These are phyloP conservation scores for Solenopsis invicta DNA, from an alignment of 1,140 invertebrate species.

Conservation along the genomic window DNA sequence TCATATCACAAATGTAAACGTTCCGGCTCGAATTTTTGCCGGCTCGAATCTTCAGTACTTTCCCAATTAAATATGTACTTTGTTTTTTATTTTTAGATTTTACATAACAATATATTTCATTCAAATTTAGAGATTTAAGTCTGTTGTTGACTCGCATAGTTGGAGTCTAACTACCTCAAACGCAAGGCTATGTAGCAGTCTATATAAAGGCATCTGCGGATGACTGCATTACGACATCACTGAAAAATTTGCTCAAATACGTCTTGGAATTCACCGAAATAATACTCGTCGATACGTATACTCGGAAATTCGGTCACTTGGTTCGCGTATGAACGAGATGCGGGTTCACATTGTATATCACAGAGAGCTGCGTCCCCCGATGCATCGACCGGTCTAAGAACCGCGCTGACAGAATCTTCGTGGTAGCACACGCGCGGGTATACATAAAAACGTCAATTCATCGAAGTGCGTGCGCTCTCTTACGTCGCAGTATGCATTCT, in stretches of 20 bases:
- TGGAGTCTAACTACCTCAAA: background rate
- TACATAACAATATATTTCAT: no score
- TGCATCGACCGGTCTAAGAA: constrained; percentile 17
- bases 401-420: background rate
- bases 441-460: constrained; percentile 35
- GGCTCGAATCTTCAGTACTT: no score
- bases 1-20: no score
- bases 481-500: constrained; percentile 1
- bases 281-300: constrained; percentile 9
- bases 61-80: no score
- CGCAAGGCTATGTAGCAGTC: background rate
- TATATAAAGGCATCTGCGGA: background rate
- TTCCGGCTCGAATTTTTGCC: no score
- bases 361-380: constrained; percentile 13
- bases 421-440: constrained; percentile 2
- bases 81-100: no score
- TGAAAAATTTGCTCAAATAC: constrained; percentile 10
- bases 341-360: background rate
- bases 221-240: background rate
- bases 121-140: no score
- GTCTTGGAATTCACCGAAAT: constrained; percentile 29
- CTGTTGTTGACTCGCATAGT: no score
- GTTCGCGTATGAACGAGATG: background rate
- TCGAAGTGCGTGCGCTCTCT: constrained; percentile 2
- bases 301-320: constrained; percentile 24